A percentile compares a stretch with the other conserved stretches of the same genome.
Conservation (phyloP, 1,140 invertebrate genomes). For the Drosophila mojavensis region DNA sequence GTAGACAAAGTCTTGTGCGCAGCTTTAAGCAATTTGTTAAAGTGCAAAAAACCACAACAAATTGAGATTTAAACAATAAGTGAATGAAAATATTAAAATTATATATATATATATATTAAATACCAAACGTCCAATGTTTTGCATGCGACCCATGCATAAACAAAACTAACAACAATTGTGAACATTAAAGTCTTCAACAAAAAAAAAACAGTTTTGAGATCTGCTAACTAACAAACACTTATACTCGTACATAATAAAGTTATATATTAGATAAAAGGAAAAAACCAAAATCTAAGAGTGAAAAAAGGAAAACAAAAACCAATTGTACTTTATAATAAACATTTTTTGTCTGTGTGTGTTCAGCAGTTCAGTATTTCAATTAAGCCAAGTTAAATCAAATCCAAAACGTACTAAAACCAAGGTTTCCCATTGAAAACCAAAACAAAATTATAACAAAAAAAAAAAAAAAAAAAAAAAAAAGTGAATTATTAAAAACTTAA, state of each 20-base stretch:
- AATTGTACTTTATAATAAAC: slow-evolving; percentile 41
- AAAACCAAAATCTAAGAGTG: slow-evolving; percentile 35
- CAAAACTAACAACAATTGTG: slow-evolving; percentile 77
- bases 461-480: slow-evolving; percentile 25
- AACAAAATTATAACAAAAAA: slow-evolving; percentile 46
- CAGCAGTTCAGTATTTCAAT: slow-evolving; percentile 80
- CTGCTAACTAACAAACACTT: slow-evolving; percentile 29
- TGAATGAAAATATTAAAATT: slow-evolving; percentile 24
- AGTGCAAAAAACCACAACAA: slow-evolving; percentile 28
- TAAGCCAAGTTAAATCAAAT: slow-evolving; percentile 65
- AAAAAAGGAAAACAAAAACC: slow-evolving; percentile 34
- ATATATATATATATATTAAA: slow-evolving; percentile 53
- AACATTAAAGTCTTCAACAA: slow-evolving; percentile 75
- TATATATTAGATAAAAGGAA: slow-evolving; percentile 35
- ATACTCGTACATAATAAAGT: slow-evolving; percentile 44
- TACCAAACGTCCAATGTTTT: slow-evolving; percentile 76
- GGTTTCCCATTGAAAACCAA: slow-evolving; percentile 46
- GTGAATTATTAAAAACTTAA: slow-evolving; percentile 40
- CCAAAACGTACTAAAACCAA: slow-evolving; percentile 37
- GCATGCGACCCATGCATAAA: slow-evolving; percentile 48
- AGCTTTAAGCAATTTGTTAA: slow-evolving; percentile 75
- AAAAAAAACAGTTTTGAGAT: slow-evolving; percentile 37
- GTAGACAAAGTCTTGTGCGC: slow-evolving; percentile 74
- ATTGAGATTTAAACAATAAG: slow-evolving; percentile 47
- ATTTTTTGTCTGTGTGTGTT: slow-evolving; percentile 70